A percentile compares a stretch with the other conserved stretches of the same genome.
Conservation (phyloP, 2,797 vertebrate genomes). For the Danionella dracula region DNA sequence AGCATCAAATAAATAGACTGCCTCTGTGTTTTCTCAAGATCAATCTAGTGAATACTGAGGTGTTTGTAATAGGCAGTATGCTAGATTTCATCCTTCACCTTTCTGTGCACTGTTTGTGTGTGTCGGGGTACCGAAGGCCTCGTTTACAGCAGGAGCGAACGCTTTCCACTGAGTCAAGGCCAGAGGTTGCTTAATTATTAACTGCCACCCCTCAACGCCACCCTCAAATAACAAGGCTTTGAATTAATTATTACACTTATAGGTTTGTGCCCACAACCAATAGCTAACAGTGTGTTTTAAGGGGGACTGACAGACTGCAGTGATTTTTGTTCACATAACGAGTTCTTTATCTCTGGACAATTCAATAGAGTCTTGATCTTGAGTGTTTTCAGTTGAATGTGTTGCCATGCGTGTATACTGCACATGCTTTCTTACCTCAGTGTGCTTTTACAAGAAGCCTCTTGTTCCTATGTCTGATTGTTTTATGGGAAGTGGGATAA, state of each 20-base stretch:
- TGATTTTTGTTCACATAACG: conserved; percentile 47
- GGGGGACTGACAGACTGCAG: conserved; percentile 50
- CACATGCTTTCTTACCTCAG: too few relatives aligned
- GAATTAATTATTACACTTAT: conserved; percentile 61
- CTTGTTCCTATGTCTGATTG: conserved; percentile 47
- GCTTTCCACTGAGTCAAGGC: conserved; percentile 50
- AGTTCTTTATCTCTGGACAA: conserved; percentile 40
- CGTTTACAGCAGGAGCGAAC: conserved; percentile 36
- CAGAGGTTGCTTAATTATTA: conserved; percentile 62
- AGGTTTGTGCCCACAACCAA: conserved; percentile 36
- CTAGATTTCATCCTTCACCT: background rate
- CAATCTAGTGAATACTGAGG: background rate
- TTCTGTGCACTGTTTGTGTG: conserved; percentile 12
- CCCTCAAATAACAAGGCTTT: conserved; percentile 53
- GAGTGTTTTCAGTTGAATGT: conserved; percentile 52
- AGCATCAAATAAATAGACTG: too few relatives aligned
- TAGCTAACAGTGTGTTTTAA: conserved; percentile 53
- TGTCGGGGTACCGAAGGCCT: conserved; percentile 28
- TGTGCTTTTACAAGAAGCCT: too few relatives aligned
- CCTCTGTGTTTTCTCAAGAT: background rate
- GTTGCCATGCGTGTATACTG: conserved; percentile 14
- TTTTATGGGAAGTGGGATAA: conserved; percentile 57
- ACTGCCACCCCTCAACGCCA: conserved; percentile 46
- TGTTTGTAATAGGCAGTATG: background rate
- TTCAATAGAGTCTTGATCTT: conserved; percentile 45